These are phyloP conservation scores for Callipepla squamata DNA, from an alignment of 2,113 vertebrate genomes.

Conservation along the genomic window DNA sequence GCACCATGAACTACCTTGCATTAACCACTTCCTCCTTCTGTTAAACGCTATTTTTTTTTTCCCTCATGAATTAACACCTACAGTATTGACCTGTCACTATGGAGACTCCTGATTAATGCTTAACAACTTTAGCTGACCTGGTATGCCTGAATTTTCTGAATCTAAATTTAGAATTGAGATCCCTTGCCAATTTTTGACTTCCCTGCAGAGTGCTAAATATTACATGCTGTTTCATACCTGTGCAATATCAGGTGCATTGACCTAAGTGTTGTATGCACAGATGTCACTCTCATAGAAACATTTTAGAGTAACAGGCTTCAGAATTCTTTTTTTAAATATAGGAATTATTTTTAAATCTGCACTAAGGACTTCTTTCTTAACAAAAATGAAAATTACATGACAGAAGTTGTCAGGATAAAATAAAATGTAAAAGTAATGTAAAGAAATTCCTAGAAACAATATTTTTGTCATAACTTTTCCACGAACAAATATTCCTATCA, in stretches of 20 bases:
- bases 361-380: not conserved
- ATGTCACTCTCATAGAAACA: not conserved
- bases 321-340: not conserved
- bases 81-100: not conserved
- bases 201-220: not conserved
- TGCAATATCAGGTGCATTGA: not conserved
- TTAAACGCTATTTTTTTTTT: not conserved
- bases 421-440: not conserved
- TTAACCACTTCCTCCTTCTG: not conserved
- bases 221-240: not conserved
- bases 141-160: not conserved
- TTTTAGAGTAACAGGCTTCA: not conserved
- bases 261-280: not conserved
- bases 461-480: not conserved
- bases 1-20: not conserved
- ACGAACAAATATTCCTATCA: not conserved
- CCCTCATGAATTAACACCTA: not conserved
- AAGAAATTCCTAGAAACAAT: not conserved
- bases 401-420: not conserved
- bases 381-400: not conserved
- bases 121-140: not conserved
- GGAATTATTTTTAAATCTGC: not conserved
- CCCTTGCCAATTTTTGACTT: not conserved
- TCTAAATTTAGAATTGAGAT: not conserved
- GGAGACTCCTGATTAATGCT: not conserved